A percentile compares a stretch with the other conserved stretches of the same genome.
phyloP scores from a whole-genome alignment of 2,888 invertebrate genomes.

The Agrotis exclamationis region DNA sequence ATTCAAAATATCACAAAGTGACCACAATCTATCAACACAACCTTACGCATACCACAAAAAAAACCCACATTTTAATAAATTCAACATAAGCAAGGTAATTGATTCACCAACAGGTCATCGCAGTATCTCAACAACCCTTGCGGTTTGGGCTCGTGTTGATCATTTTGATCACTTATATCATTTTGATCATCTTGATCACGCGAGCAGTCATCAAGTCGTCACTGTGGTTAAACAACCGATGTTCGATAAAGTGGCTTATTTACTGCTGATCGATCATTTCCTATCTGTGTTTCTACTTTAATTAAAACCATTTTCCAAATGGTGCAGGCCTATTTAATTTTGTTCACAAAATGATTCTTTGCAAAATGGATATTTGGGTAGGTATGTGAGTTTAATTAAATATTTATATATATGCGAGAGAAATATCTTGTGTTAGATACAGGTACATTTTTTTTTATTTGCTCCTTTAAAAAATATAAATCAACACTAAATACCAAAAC shows the following conservation, averaged over 20 bases:
- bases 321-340: conserved; percentile 4
- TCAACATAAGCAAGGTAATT: conserved; percentile 37
- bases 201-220: conserved; percentile 54
- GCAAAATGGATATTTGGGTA: too few species aligned
- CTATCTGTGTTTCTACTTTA: conserved; percentile 45
- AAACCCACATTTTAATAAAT: conserved; percentile 8
- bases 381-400: too few species aligned
- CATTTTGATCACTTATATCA: conserved; percentile 26
- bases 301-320: background rate
- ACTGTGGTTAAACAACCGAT: conserved; percentile 59
- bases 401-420: too few species aligned
- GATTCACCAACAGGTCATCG: conserved; percentile 48
- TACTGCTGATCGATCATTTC: conserved; percentile 63
- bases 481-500: too few species aligned
- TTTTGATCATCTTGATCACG: conserved; percentile 49
- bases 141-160: conserved; percentile 42
- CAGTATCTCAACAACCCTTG: conserved; percentile 33
- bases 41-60: conserved; percentile 12
- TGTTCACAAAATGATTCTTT: too few species aligned
- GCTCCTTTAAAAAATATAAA: too few species aligned
- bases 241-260: conserved; percentile 37
- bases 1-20: background rate
- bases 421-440: too few species aligned
- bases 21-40: background rate
- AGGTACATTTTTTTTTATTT: too few species aligned